phyloP scores from a whole-genome alignment of 2,113 vertebrate genomes.

The Spheniscus mendiculus region DNA sequence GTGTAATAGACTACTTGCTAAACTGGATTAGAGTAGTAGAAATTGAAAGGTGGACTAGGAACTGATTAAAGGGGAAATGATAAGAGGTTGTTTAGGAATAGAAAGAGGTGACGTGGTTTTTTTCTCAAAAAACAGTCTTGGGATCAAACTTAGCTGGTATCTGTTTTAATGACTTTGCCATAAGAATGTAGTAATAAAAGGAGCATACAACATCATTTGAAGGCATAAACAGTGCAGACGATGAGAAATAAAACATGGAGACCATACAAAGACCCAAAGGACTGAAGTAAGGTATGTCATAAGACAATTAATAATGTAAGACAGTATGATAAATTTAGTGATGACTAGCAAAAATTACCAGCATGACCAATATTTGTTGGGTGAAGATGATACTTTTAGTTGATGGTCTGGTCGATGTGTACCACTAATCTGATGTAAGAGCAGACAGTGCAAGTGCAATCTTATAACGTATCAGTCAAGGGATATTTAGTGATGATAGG shows the following conservation, averaged over 20 bases:
- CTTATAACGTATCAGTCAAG: neutral
- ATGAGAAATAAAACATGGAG: neutral
- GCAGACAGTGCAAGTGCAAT: neutral
- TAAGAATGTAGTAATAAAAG: neutral
- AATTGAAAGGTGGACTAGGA: neutral
- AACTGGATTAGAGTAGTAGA: neutral
- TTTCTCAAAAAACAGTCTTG: neutral
- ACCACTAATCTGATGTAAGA: neutral
- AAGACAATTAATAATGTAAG: neutral
- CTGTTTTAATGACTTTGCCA: neutral
- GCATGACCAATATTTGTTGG: neutral
- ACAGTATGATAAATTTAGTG: neutral
- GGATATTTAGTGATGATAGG: neutral
- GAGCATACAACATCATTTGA: neutral
- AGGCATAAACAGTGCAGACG: neutral
- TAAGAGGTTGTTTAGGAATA: neutral
- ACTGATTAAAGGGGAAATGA: neutral
- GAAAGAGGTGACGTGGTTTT: neutral
- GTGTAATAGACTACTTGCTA: neutral
- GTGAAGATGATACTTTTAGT: neutral
- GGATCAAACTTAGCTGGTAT: neutral
- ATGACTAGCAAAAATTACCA: neutral
- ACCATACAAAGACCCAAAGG: neutral
- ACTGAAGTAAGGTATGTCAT: neutral
- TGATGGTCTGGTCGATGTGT: neutral